Conservation (phyloP, 2,797 vertebrate species). For the Smutsia temminckii region DNA sequence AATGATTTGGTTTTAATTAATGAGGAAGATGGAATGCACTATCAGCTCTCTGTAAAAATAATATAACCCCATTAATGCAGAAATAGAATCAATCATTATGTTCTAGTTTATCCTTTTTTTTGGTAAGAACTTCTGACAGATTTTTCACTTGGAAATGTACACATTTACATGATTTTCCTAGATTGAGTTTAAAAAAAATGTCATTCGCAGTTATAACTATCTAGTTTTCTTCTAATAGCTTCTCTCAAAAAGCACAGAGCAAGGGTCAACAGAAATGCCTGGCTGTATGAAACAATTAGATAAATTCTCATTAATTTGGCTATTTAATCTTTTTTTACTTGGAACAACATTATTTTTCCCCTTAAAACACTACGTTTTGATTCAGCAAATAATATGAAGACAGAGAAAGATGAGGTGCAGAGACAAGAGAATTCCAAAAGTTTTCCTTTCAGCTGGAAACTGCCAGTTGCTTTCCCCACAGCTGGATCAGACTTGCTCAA, state of each 20-base stretch:
- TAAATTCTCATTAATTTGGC: slow-evolving; percentile 68
- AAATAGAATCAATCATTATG: background rate
- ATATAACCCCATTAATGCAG: background rate
- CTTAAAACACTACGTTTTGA: slow-evolving; percentile 70
- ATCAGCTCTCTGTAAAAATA: background rate
- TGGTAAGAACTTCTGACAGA: background rate
- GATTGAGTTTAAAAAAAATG: background rate
- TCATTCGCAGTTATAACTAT: slow-evolving; percentile 64
- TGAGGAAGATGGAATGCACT: background rate
- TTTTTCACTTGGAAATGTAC: background rate
- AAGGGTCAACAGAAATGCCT: slow-evolving; percentile 68
- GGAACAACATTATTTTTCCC: slow-evolving; percentile 45
- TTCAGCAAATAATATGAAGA: slow-evolving; percentile 45
- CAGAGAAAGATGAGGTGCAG: background rate
- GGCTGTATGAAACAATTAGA: slow-evolving; percentile 73
- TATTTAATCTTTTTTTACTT: slow-evolving; percentile 52
- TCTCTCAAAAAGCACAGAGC: slow-evolving; percentile 34
- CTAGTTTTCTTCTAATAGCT: slow-evolving; percentile 52
- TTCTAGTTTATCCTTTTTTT: slow-evolving; percentile 5
- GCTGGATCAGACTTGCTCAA: slow-evolving; percentile 45
- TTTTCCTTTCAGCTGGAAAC: background rate
- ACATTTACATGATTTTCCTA: background rate
- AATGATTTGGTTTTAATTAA: slow-evolving; percentile 11
- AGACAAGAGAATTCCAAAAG: background rate
- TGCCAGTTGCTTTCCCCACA: slow-evolving; percentile 45